Evolutionary conservation across 2,888 invertebrate species (phyloP), one percentile per base, ranked within the genome.

Genomic region (Amphipoea oculea): DNA sequence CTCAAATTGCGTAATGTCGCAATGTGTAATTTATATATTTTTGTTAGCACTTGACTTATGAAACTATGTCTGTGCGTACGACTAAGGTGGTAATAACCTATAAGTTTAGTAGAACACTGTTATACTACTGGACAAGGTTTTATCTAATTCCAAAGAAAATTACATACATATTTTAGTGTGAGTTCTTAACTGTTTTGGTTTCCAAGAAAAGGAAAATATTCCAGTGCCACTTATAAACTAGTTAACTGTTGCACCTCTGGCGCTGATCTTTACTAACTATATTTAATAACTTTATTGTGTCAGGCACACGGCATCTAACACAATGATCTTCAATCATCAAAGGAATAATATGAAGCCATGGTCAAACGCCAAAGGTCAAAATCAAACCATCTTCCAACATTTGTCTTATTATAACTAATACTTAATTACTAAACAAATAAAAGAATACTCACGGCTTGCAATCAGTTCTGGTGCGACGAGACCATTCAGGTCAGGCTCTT

Each of bases 401-500:
- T 72, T 73, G 17, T 42, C 42, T 54, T 62, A 66, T 9, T 9
- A 54, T 60, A 60, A 63, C 2, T 20, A 57, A 57, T 71, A 54
- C 4, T 60, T 68, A 62, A 54, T n/a, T 1, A n/a, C 7, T 29
- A 65, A 62, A 75, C 0, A 70, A 70, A 73, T 57, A 11, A 60
- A 76, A 51, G 48, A 74, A 87, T 93, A 98, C 98, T 98, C 96
- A 99, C 99, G 99, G 95, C 98, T 98, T 88, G 98, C 97, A 93
- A 98, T 98, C 88, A 99, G 98, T 94, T 99, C 99, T 23, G 98
- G 98, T 82, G 98, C 98, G 90, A 99, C 98, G 92, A 99, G 97
- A 83, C 98, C 98, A 92, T 97, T 98, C 87, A 99, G 97, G 96
- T 99, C 99, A 79, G 99, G 99, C 96, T 99, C 99, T 95, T 99